These are phyloP conservation scores for Crotalus helleri DNA, from an alignment of 2,113 vertebrate species.

Conservation along the genomic window DNA sequence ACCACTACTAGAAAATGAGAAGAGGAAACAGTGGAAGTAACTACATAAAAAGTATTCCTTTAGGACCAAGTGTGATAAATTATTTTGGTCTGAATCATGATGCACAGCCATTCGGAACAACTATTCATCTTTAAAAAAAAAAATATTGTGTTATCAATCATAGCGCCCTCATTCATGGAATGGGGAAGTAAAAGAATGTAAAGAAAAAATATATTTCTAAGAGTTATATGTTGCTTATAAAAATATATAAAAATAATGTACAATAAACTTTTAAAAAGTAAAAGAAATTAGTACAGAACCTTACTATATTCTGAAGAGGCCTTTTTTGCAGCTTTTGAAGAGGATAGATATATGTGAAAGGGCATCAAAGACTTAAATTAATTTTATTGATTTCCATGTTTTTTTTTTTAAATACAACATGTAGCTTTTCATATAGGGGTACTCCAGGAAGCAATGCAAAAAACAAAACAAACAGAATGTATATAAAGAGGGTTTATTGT, in stretches of 20 bases:
- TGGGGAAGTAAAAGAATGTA: not conserved
- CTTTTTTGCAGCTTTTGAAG: not conserved
- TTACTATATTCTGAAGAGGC: not conserved
- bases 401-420: not conserved
- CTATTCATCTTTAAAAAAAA: not conserved
- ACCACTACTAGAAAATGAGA: not conserved
- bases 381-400: not conserved
- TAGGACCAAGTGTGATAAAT: not conserved
- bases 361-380: not conserved
- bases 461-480: not conserved
- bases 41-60: not conserved
- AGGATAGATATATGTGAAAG: not conserved
- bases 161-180: not conserved
- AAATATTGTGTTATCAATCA: not conserved
- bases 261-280: not conserved
- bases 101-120: not conserved
- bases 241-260: not conserved
- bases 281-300: not conserved
- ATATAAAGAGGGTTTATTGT: not conserved
- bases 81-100: not conserved
- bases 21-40: not conserved
- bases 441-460: not conserved
- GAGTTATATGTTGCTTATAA: not conserved
- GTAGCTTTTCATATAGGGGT: not conserved
- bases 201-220: not conserved